phyloP scores from a whole-genome alignment of 2,888 invertebrate species.

The Epirrhoe tristata region DNA sequence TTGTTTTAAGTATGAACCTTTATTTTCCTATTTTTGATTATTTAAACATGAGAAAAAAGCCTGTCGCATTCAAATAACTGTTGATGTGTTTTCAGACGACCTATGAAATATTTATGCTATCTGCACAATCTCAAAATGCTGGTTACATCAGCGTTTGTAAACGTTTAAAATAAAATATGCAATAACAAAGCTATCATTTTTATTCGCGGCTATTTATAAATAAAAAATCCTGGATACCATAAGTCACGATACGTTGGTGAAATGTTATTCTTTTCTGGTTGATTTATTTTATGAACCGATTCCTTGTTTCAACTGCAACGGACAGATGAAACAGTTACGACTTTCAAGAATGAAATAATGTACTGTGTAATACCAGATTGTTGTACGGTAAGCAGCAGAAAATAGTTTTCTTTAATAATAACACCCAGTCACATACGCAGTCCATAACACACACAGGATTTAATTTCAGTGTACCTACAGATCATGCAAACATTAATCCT shows the following conservation, averaged over 20 bases:
- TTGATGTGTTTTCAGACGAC: neutral
- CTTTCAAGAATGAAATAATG: neutral
- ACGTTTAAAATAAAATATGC: constrained; percentile 17
- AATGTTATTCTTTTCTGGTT: constrained; percentile 37
- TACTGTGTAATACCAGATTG: neutral
- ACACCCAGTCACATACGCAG: neutral
- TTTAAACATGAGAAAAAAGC: neutral
- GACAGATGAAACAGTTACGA: constrained; percentile 13
- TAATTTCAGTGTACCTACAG: too few relatives aligned
- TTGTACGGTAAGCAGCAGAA: neutral
- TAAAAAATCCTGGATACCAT: constrained; percentile 35
- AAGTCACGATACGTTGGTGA: constrained; percentile 37
- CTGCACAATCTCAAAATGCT: constrained; percentile 3
- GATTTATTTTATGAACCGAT: constrained; percentile 42
- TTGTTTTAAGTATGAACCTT: too few relatives aligned
- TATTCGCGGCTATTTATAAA: constrained; percentile 31
- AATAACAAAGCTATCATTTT: constrained; percentile 12
- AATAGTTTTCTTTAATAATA: too few relatives aligned
- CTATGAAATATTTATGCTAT: neutral
- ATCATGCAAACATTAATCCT: too few relatives aligned
- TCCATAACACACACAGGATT: too few relatives aligned
- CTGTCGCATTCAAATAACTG: neutral
- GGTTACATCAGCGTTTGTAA: constrained; percentile 3
- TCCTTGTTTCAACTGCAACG: constrained; percentile 28
- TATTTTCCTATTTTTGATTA: too few relatives aligned